Percentiles rank a stretch among this genome's conserved stretches.
These are phyloP conservation scores for Poeciliopsis turrubarensis DNA, from an alignment of 2,113 vertebrate species.

Conservation along the genomic window DNA sequence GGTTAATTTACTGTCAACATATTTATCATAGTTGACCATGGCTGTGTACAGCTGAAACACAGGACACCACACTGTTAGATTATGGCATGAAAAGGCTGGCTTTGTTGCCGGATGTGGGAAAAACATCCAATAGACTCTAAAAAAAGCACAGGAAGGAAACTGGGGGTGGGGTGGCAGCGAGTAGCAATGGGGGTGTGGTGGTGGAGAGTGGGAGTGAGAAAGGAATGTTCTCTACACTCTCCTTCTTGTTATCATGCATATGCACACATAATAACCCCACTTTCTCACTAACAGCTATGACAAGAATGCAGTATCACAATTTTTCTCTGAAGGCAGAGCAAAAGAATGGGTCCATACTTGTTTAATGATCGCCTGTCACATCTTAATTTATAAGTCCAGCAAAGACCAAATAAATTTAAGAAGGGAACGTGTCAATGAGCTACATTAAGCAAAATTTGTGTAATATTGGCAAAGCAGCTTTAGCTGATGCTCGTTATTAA, in stretches of 20 bases:
- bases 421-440: neutral
- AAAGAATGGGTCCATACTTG: conserved; percentile 25
- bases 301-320: conserved; percentile 58
- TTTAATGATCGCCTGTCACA: conserved; percentile 28
- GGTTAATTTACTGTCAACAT: conserved; percentile 22
- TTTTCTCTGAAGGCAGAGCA: conserved; percentile 15
- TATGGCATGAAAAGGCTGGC: conserved; percentile 89
- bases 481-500: neutral
- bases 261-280: conserved; percentile 64
- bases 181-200: conserved; percentile 76
- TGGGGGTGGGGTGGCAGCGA: conserved; percentile 86
- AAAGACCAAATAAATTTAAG: neutral
- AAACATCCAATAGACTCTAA: conserved; percentile 93
- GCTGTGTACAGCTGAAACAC: conserved; percentile 54
- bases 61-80: conserved; percentile 71
- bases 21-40: conserved; percentile 63
- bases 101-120: conserved; percentile 94
- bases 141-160: conserved; percentile 99
- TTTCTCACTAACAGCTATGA: conserved; percentile 62
- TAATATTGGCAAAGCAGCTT: neutral
- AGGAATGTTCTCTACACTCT: conserved; percentile 87
- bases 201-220: conserved; percentile 85
- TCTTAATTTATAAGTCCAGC: conserved; percentile 22
- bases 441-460: neutral
- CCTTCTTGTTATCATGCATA: conserved; percentile 69